Percentiles rank a stretch among this genome's conserved stretches.
Evolutionary conservation across 1,140 invertebrate species (phyloP).

Genomic region (Drosophila nebulosa): DNA sequence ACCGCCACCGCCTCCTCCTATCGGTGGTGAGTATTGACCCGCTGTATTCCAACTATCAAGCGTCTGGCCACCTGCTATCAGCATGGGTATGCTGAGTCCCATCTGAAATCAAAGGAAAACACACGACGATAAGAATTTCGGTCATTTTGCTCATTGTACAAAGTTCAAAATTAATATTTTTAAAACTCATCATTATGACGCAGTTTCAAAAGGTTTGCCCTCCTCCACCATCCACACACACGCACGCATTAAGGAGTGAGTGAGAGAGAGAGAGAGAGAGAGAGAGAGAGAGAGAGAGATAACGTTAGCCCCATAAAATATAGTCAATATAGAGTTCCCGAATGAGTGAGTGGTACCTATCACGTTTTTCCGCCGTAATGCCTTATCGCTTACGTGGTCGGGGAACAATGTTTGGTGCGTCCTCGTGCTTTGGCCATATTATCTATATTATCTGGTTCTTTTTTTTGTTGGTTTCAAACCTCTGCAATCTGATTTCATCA

Average conservation of each 20-base stretch:
- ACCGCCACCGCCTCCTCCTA: slow-evolving; percentile 18
- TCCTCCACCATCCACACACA: not conserved
- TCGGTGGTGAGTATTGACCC: slow-evolving; percentile 74
- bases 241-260: too few species aligned
- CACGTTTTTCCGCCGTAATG: not conserved
- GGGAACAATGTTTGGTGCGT: not conserved
- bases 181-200: slow-evolving; percentile 18
- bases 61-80: slow-evolving; percentile 69
- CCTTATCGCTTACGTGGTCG: not conserved
- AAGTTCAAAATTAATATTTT: slow-evolving; percentile 14
- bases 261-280: too few species aligned
- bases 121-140: slow-evolving; percentile 13
- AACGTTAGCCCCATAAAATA: not conserved
- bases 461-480: not conserved
- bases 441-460: not conserved
- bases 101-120: slow-evolving; percentile 51
- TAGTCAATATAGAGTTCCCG: too few species aligned
- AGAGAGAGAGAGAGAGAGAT: not conserved
- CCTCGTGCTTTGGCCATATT: not conserved
- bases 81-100: slow-evolving; percentile 76
- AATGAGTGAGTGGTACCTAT: not conserved
- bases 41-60: slow-evolving; percentile 71
- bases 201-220: slow-evolving; percentile 1
- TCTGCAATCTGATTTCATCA: not conserved
- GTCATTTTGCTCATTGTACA: slow-evolving; percentile 3